Evolutionary conservation across 2,888 invertebrate genomes (phyloP), one percentile per base, ranked within the genome.

Genomic region (Thecocarcelia acutangulata): DNA sequence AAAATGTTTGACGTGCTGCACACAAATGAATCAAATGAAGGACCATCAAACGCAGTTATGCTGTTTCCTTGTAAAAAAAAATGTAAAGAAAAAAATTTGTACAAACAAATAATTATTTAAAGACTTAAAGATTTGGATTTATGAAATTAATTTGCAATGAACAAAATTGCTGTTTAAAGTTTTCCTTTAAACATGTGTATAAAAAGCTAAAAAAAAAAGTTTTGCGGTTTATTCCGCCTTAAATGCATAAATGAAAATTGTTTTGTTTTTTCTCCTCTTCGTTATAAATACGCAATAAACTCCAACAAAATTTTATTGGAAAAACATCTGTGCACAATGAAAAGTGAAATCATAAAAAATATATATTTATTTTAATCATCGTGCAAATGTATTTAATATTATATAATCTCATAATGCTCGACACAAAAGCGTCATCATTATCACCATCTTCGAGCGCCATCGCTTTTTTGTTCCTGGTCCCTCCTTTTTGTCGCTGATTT

Each of bases 1-100:
- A 83, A 83, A 83, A 70, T 78, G 77, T 78, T 61, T 70, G 63
- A 68, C 54, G 42, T 70, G 42, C 69, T 72, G 54, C 56, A 74
- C 68, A 63, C 37, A 75, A 70, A 69, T 80, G 42, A 70, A 54
- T 63, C 54, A 63, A 61, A 69, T 74, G 61, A 54, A 73, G 68
- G 66, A 52, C 33, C 42, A 54, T 37, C 66, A 37, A 74, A 74
- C n/a, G n/a, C 15, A 11, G 48, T 61, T 50, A n/a, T 56, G 42
- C 33, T 68, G 21, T 42, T 33, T 44, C 15, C 44, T 46, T 4
- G 13, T 17, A 42, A 52, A 9, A 37, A 19, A 15, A 50, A 9
- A 40, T n/a, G 15, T 44, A 48, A 11, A 19, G 48, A 19, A 19
- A 50, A 42, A 11, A 24, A 72, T 37, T 74, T 56, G 24, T 3